Evolutionary conservation across 2,888 invertebrate species (phyloP), one percentile per base, ranked within the genome.

Genomic region (Athripsodes cinereus): DNA sequence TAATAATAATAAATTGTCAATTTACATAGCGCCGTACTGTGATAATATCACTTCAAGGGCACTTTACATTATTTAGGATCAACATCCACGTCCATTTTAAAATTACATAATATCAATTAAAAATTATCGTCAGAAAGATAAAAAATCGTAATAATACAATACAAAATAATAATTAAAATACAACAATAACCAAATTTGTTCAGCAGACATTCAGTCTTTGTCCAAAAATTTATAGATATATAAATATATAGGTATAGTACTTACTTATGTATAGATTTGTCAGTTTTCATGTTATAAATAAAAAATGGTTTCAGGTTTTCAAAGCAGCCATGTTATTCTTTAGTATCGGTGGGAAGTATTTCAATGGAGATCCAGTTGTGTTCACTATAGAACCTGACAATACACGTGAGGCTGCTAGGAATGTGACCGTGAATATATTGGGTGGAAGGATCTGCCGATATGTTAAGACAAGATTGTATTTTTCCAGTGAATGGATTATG

Each of bases 401-500:
- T 31, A 74, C 77, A 57, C 73, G 85, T 64, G 86, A 87, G 68
- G 82, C 81, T 66, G 83, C 88, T 1, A 74, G 88, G 53, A 84
- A 85, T 70, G 85, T 90, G 49, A 79, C 83, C 65, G 84, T 90
- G 64, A 78, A 79, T 60, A 74, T 89, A 44, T 81, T 83, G 66
- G 81, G 84, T 65, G 81, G 84, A 65, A 74, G 82, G 59, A 69
- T 83, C 2, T 88, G 82, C 26, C 77, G 74, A 64, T 83, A 79
- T 69, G 75, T 88, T 65, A 84, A 81, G 72, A 69, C 83, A 65
- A 76, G 82, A 59, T 75, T 88, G 47, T 81, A 80, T 69, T 89
- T 88, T 68, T 84, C 84, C 52, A 78, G 82, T 53, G 77, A 80
- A 57, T 87, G 87, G 87, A 81, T 89, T 67, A 82, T 88, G 79